Evolutionary conservation across 64 coral and sea anemone species (phyloP).

Genomic region (Stichodactyla helianthus): DNA sequence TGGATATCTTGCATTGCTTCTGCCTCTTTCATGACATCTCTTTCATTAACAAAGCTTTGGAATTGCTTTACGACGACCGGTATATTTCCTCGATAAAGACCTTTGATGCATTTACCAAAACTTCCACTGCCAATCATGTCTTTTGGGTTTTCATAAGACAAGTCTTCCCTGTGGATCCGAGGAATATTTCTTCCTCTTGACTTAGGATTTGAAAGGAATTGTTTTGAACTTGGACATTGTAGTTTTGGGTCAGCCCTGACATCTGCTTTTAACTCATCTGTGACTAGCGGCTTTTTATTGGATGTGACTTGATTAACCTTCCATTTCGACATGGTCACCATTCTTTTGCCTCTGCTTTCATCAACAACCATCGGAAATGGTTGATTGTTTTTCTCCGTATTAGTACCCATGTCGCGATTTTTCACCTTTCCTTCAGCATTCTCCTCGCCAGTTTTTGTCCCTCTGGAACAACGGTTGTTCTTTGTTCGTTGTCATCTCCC

Average conservation of each 20-base stretch:
- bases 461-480: not conserved
- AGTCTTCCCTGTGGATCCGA: not conserved
- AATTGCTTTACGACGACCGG: constrained; percentile 39
- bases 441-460: not conserved
- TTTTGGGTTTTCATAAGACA: not conserved
- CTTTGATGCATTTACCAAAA: constrained; percentile 28
- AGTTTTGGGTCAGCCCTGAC: not conserved
- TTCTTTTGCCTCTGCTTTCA: not conserved
- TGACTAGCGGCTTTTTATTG: too few relatives aligned
- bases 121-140: constrained; percentile 17
- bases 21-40: constrained; percentile 20
- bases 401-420: not conserved
- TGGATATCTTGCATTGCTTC: constrained; percentile 24
- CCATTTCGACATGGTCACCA: not conserved
- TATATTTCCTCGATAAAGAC: constrained; percentile 36
- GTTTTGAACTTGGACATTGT: not conserved
- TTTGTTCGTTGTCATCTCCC: not conserved
- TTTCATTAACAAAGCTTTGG: not conserved
- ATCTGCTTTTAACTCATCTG: too few relatives aligned
- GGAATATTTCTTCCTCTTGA: not conserved
- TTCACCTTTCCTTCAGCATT: not conserved
- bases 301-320: too few relatives aligned
- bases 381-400: not conserved
- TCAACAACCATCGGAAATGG: not conserved
- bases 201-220: too few relatives aligned